These are phyloP conservation scores for Euthynnus affinis DNA, from an alignment of 2,797 vertebrate genomes.

Conservation along the genomic window DNA sequence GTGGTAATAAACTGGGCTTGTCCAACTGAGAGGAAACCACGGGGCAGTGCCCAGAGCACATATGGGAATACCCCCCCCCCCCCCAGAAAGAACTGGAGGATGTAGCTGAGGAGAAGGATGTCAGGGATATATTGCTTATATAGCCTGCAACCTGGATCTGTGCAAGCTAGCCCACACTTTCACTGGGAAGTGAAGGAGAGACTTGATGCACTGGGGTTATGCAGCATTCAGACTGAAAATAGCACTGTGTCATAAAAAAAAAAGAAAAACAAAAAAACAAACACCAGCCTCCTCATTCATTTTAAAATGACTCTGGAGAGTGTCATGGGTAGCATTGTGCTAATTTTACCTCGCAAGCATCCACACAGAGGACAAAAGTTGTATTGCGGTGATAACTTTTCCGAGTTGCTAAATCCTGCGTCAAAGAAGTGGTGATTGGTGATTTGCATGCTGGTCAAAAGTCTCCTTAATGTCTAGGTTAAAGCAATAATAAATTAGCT, in stretches of 20 bases:
- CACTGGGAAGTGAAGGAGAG: too few relatives aligned
- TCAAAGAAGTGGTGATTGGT: not conserved
- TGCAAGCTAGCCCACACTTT: not conserved
- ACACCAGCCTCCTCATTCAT: not conserved
- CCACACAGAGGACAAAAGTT: not conserved
- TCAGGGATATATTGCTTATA: too few relatives aligned
- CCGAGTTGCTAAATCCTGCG: not conserved
- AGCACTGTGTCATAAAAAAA: too few relatives aligned
- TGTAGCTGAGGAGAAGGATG: not conserved
- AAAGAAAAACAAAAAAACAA: too few relatives aligned
- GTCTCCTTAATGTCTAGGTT: not conserved
- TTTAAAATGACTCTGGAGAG: not conserved
- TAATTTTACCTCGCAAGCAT: not conserved
- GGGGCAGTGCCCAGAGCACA: not conserved
- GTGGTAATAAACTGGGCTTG: not conserved
- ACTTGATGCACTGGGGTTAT: too few relatives aligned
- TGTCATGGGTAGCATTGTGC: not conserved
- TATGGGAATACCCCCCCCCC: too few relatives aligned
- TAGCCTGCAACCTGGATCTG: not conserved
- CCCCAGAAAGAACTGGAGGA: not conserved
- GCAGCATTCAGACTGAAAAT: too few relatives aligned
- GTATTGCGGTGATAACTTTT: too few relatives aligned
- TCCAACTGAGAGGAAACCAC: not conserved
- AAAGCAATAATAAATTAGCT: not conserved
- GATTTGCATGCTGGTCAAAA: not conserved